These are phyloP conservation scores for Ophioninae sp. DNA, from an alignment of 2,888 invertebrate genomes.

Conservation along the genomic window DNA sequence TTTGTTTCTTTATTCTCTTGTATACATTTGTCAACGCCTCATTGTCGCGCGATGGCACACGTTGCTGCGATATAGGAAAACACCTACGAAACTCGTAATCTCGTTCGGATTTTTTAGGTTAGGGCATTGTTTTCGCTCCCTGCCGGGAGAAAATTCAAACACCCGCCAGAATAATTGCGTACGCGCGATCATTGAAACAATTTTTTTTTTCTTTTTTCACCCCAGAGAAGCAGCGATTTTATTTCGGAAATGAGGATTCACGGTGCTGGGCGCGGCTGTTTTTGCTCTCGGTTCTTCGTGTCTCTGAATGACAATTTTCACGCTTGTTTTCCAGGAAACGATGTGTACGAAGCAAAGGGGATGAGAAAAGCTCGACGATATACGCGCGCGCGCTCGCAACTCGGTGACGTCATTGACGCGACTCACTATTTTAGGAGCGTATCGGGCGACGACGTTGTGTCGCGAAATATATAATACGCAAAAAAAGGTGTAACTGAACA, in stretches of 20 bases:
- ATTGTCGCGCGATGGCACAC: background rate
- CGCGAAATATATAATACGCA: conserved; percentile 34
- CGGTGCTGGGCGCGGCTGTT: background rate
- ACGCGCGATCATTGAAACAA: background rate
- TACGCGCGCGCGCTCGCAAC: conserved; percentile 70
- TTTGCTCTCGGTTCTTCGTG: background rate
- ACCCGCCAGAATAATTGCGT: background rate
- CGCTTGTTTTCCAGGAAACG: background rate
- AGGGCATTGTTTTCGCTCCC: background rate
- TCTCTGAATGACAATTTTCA: background rate
- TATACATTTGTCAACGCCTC: background rate
- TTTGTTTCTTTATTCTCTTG: background rate
- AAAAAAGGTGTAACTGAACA: conserved; percentile 44
- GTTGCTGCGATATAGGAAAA: background rate
- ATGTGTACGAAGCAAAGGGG: conserved; percentile 1
- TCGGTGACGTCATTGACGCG: conserved; percentile 76
- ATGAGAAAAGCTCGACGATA: conserved; percentile 13
- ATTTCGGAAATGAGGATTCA: no score
- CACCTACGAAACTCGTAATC: background rate
- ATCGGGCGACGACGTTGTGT: conserved; percentile 60
- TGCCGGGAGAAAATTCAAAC: background rate
- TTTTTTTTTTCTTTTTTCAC: background rate
- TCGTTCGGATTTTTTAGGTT: background rate
- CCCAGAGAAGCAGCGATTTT: background rate
- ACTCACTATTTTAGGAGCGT: conserved; percentile 80